Base-by-base conservation (phyloP, 2,888 invertebrate species). In the Entomobrya proxima region DNA sequence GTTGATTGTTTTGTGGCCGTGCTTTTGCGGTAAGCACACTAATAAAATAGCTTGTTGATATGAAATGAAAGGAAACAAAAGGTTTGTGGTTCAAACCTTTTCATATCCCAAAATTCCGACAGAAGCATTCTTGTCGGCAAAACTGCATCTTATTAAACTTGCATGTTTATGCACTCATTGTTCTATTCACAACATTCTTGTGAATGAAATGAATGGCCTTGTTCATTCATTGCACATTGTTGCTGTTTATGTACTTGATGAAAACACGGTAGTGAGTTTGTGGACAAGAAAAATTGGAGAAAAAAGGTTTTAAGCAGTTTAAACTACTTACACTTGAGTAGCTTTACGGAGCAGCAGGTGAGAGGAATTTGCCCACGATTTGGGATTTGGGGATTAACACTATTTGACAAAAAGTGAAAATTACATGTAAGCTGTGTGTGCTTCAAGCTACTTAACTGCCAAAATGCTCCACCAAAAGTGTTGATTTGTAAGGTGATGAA, bases 371-470 rank as follows among this genome's bases (percentile, higher is more conserved):
- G n/a, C n/a, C n/a, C 58, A 58, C 9, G 58, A 58, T 58, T 64
- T 64, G 64, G 64, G 64, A 64, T 64, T 64, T 64, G 18, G 64
- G 64, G 64, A 64, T 64, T 64, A 64, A 35, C 64, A 64, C 64
- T 64, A 35, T 64, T 32, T 64, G 0, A 64, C 64, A 64, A 64
- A n/a, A 64, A 64, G 64, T 35, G 64, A 64, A 64, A 64, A 64
- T 11, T 18, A 32, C 58, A 11, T 50, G 11, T 50, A 18, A 18
- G 18, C n/a, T 61, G 32, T 18, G n/a, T n/a, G n/a, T n/a, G n/a
- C n/a, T n/a, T n/a, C n/a, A n/a, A n/a, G n/a, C n/a, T n/a, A n/a
- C n/a, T n/a, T n/a, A n/a, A n/a, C n/a, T n/a, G n/a, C n/a, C n/a
- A n/a, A n/a, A n/a, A n/a, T n/a, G n/a, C n/a, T n/a, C n/a, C n/a